Base-by-base conservation (phyloP, 2,797 vertebrate genomes). In the Cirrhinus mrigala region DNA sequence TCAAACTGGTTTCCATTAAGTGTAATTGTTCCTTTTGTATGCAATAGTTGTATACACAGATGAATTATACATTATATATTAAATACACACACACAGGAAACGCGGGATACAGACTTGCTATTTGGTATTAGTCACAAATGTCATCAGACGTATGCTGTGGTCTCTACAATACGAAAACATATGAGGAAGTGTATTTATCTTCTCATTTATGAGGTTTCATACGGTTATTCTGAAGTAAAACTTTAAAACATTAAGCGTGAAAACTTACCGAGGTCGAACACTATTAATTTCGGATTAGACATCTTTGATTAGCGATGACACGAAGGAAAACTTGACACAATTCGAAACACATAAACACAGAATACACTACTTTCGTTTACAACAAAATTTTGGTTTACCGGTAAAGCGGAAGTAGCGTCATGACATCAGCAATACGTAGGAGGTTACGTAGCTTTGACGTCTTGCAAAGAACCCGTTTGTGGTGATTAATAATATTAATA, bases 221-320 rank as follows among this genome's bases (percentile, higher is more conserved):
- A 22, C 0, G 0, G 16, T 48, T 22, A 60, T 58, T 56, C 18
- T 27, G 2, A 4, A 52, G 15, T 40, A 20, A 46, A 27, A 8
- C 44, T 27, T 33, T 46, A 33, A 46, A 18, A 52, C 3, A 24
- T 0, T 4, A 37, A 40, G 1, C 2, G 11, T 29, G 12, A 14
- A 2, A 27, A 85, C 91, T 87, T 90, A 91, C 90, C 91, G 5
- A 91, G 81, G 27, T 91, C 91, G 79, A 92, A 92, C 15, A 92
- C 91, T 52, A 91, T 87, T 46, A 91, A 81, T 44, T 85, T 89
- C 2, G 90, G 89, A 71, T 89, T 90, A 16, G 86, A 54, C 91
- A 92, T 92, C 1, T 20, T 58, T 56, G 20, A 40, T 6, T 18
- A 60, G n/a, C 14, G 29, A 46, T 48, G 44, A 33, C 12, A 71